Evolutionary conservation across 2,113 vertebrate genomes (phyloP).

Genomic region (Oreocharis arfaki): DNA sequence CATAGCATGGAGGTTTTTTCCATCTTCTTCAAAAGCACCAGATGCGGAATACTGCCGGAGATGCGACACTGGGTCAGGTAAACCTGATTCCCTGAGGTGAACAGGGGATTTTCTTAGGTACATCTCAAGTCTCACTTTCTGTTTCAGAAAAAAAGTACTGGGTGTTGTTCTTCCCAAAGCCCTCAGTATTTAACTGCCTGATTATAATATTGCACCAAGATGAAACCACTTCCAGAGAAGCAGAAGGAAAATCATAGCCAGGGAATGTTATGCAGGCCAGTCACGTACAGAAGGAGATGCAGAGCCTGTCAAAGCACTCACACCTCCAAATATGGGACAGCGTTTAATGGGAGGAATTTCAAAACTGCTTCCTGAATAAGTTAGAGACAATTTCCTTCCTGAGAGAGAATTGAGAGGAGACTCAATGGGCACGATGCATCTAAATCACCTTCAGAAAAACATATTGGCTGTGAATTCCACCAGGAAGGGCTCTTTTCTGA

Average conservation of each 20-base stretch:
- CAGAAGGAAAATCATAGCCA: background rate
- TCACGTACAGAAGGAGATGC: background rate
- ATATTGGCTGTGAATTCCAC: background rate
- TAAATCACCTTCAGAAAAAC: background rate
- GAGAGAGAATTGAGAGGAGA: background rate
- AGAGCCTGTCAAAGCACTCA: background rate
- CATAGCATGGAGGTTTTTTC: rapidly evolving
- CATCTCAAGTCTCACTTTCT: background rate
- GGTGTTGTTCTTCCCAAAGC: background rate
- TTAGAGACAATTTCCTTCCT: background rate
- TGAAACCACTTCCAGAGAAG: background rate
- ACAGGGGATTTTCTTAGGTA: background rate
- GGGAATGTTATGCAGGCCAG: background rate
- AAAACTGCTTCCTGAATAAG: background rate
- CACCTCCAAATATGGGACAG: background rate
- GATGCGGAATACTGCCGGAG: background rate
- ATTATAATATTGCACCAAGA: background rate
- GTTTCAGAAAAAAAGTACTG: background rate
- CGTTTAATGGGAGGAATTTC: background rate
- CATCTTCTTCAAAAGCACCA: background rate
- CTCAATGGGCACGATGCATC: background rate
- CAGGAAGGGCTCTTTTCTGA: background rate
- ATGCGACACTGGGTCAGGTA: background rate
- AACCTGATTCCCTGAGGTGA: background rate
- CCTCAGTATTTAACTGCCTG: background rate